Percentiles rank a stretch among this genome's conserved stretches.
These are phyloP conservation scores for Tethea ocularis DNA, from an alignment of 2,888 invertebrate species.

Conservation along the genomic window DNA sequence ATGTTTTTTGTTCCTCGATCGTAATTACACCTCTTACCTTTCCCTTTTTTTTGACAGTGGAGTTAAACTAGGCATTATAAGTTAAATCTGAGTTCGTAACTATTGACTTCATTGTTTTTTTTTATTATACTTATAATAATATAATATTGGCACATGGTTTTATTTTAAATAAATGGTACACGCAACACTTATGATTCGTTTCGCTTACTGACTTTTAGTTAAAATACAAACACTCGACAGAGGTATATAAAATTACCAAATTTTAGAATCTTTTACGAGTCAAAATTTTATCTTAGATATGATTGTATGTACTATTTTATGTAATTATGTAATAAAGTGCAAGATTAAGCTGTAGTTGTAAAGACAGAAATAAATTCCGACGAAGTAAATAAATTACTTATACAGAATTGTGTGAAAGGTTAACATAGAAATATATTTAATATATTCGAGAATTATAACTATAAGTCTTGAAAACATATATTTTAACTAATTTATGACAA, in stretches of 20 bases:
- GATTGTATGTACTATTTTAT: not conserved
- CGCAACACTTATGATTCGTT: not conserved
- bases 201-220: not conserved
- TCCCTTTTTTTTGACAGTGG: too few species aligned
- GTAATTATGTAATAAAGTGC: conserved; percentile 5
- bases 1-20: too few species aligned
- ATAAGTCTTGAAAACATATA: not conserved
- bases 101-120: not conserved
- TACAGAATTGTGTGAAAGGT: not conserved
- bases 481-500: not conserved
- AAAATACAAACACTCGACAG: conserved; percentile 2
- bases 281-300: conserved; percentile 1
- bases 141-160: conserved; percentile 5
- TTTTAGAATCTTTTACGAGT: conserved; percentile 11
- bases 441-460: not conserved
- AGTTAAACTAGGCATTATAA: not conserved
- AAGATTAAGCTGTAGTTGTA: not conserved
- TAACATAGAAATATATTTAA: too few species aligned
- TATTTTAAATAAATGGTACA: not conserved
- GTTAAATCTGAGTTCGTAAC: not conserved
- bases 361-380: not conserved
- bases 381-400: not conserved
- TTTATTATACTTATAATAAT: not conserved
- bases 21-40: too few species aligned
- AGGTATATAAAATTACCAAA: conserved; percentile 16